Evolutionary conservation across 2,113 vertebrate genomes (phyloP), one percentile per base, ranked within the genome.

Genomic region (Pseudopodoces humilis): DNA sequence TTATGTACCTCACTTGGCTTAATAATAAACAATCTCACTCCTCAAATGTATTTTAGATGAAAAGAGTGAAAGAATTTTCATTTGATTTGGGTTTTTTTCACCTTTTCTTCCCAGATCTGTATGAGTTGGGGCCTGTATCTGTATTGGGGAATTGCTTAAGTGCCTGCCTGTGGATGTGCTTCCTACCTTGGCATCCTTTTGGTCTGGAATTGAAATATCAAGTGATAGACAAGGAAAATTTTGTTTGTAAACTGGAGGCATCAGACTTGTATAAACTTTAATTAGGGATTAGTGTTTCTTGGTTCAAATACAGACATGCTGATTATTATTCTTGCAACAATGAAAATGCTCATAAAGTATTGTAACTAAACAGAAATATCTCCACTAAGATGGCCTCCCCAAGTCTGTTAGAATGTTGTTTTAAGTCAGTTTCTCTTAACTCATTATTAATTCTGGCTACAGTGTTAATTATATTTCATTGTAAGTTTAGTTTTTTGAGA

Each of bases 211-310:
- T 94, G 92, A 87, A 96, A 96, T 93, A 94, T 67, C 10, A 39
- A 91, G 78, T 86, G 60, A 88, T 79, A 81, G 52, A 85, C 79
- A 95, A 95, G 59, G 50, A 96, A 94, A 96, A 88, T 28, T 92
- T 90, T 95, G 27, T 86, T 90, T 95, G 62, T 92, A 90, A 97
- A 80, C 68, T 97, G 86, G 79, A 95, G 44, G 9, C 47, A 59
- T 30, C 13, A 28, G 24, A 50, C 15, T 37, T 75, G 23, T 30
- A 28, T 31, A 27, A 69, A 22, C 20, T 83, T 41, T 10, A 62
- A 30, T n/a, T 47, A 52, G 24, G 17, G 4, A 15, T 52, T 60
- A 72, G 35, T 27, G 21, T 79, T 90, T 85, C 46, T 82, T 83
- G 52, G 30, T 14, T 60, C 35, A 25, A 91, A 87, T 92, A 52